phyloP scores from a whole-genome alignment of 2,888 invertebrate genomes.

The Ectemnius lituratus region DNA sequence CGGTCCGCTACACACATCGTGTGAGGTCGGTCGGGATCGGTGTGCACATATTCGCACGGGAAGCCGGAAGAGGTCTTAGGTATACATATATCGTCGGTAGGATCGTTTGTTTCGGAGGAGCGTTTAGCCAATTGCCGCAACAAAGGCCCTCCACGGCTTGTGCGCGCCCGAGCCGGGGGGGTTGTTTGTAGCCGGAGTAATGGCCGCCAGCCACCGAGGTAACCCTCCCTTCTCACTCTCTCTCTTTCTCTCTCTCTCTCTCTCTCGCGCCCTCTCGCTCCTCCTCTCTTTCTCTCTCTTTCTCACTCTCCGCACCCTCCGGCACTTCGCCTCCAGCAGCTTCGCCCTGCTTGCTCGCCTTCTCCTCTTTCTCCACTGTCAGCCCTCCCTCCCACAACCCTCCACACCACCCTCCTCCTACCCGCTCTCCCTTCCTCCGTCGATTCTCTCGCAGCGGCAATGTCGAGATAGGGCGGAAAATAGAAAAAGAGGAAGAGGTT shows the following conservation, averaged over 20 bases:
- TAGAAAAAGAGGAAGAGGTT: conserved; percentile 34
- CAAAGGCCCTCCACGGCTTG: conserved; percentile 69
- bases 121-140: conserved; percentile 75
- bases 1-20: not conserved
- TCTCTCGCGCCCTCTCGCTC: conserved; percentile 33
- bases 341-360: conserved; percentile 22
- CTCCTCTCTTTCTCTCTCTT: conserved; percentile 55
- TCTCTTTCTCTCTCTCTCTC: conserved; percentile 47
- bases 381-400: too few relatives aligned
- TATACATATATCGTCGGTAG: conserved; percentile 60
- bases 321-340: conserved; percentile 13
- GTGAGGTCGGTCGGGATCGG: not conserved
- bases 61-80: conserved; percentile 45
- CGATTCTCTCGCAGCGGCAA: too few relatives aligned
- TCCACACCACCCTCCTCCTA: too few relatives aligned
- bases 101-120: conserved; percentile 73
- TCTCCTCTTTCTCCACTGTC: too few relatives aligned
- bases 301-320: conserved; percentile 29
- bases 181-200: conserved; percentile 74
- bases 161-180: conserved; percentile 60
- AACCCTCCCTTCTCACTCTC: conserved; percentile 50
- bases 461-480: conserved; percentile 36
- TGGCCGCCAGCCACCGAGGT: conserved; percentile 72
- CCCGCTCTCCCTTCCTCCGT: too few relatives aligned
- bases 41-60: conserved; percentile 10